Evolutionary conservation across 2,113 vertebrate species (phyloP), one percentile per base, ranked within the genome.

Genomic region (Lagenorhynchus albirostris): DNA sequence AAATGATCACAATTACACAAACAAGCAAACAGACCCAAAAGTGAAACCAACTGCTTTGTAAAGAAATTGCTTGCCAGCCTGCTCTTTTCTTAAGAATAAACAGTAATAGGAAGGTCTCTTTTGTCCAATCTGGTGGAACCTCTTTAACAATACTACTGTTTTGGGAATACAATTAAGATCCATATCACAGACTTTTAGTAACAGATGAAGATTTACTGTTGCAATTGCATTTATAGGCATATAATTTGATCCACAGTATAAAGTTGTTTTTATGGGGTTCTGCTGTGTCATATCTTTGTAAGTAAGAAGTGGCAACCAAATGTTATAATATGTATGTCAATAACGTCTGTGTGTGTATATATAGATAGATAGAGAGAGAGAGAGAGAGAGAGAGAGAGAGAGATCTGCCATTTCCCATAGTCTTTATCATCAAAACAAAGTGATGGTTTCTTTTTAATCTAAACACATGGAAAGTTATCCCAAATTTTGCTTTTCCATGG

Each of bases 21-120:
- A 80, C 7, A 85, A 91, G 55, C 26, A 93, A 41, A 84, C 53
- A 47, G 50, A 93, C 38, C 58, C n/a, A 86, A 62, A 94, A 94
- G 82, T 85, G 81, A 67, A 93, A 71, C 31, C 67, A 38, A 58
- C 14, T 62, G 29, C 89, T 85, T 58, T 47, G 53, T n/a, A 67
- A 68, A 80, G 47, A 62, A 41, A 82, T 15, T 87, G 79, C 47
- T 79, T 18, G 62, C 67, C 60, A 92, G 33, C 44, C 86, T 96
- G 91, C 76, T 83, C 31, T 44, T 70, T 20, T 93, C 82, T 91
- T 84, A 81, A 85, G 79, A 94, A 67, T 33, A 68, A 93, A 89
- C 26, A 89, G 76, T 25, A 79, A 67, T 47, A 65, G n/a, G 55
- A 92, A 81, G 33, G 47, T 74, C 53, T 87, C 25, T 84, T 23